A percentile compares a stretch with the other conserved stretches of the same genome.
phyloP scores from a whole-genome alignment of 2,113 vertebrate genomes.

The Agapornis roseicollis region DNA sequence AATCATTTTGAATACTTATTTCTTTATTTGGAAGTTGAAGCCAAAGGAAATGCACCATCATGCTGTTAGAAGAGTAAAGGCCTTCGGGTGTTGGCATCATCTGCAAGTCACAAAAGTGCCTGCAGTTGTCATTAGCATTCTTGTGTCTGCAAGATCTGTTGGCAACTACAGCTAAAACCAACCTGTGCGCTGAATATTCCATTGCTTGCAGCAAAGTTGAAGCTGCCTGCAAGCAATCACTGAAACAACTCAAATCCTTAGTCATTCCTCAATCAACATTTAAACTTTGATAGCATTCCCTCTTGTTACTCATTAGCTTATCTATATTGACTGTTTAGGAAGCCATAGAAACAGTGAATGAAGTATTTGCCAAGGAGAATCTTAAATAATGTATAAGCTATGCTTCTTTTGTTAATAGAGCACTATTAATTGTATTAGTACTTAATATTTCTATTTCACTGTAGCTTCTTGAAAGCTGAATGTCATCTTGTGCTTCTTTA shows the following conservation, averaged over 20 bases:
- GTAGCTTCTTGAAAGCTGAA: not conserved
- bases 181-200: not conserved
- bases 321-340: not conserved
- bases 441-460: not conserved
- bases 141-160: not conserved
- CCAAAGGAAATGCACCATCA: not conserved
- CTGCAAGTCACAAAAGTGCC: not conserved
- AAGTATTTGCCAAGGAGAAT: not conserved
- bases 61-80: not conserved
- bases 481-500: conserved; percentile 40
- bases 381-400: not conserved
- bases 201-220: not conserved
- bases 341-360: not conserved
- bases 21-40: not conserved
- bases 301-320: not conserved
- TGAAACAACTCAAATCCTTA: not conserved
- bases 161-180: not conserved
- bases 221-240: not conserved
- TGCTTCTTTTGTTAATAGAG: not conserved
- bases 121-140: not conserved
- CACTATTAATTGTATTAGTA: not conserved
- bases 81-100: not conserved
- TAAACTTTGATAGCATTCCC: not conserved
- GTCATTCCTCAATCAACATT: not conserved
- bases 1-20: not conserved